These are phyloP conservation scores for Drosophila insularis DNA, from an alignment of 1,140 invertebrate species.

Conservation along the genomic window DNA sequence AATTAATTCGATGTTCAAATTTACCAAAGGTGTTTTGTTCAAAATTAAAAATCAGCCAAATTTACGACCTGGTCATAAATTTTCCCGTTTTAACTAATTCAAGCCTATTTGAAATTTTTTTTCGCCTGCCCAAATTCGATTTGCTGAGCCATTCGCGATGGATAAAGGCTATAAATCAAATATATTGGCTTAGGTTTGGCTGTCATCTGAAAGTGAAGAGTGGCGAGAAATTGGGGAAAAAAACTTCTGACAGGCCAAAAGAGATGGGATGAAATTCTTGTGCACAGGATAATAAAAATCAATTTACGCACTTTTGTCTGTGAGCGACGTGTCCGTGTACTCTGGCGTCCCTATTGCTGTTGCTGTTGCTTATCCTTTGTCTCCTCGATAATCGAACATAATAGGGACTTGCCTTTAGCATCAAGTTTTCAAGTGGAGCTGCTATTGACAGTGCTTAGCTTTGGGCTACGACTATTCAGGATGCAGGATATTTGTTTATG, in stretches of 20 bases:
- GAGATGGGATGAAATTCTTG: slow-evolving; percentile 30
- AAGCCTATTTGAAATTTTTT: neutral
- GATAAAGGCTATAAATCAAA: slow-evolving; percentile 61
- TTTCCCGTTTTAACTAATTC: neutral
- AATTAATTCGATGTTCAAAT: slow-evolving; percentile 50
- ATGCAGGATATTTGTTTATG: slow-evolving; percentile 33
- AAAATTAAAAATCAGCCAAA: slow-evolving; percentile 11
- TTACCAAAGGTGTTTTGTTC: slow-evolving; percentile 30
- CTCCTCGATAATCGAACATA: slow-evolving; percentile 42
- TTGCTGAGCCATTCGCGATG: slow-evolving; percentile 2
- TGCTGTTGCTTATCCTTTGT: slow-evolving; percentile 40
- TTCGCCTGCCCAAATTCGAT: neutral
- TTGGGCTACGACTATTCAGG: slow-evolving; percentile 30
- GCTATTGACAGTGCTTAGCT: slow-evolving; percentile 44
- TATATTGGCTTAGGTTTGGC: slow-evolving; percentile 50
- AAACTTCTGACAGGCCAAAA: slow-evolving; percentile 48
- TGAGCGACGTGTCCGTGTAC: slow-evolving; percentile 24
- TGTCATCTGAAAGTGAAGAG: slow-evolving; percentile 18
- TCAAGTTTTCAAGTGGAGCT: slow-evolving; percentile 4
- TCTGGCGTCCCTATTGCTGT: slow-evolving; percentile 5
- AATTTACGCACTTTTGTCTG: slow-evolving; percentile 61
- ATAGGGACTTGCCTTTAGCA: slow-evolving; percentile 26
- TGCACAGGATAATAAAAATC: slow-evolving; percentile 68
- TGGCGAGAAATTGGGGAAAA: slow-evolving; percentile 18
- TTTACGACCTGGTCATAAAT: slow-evolving; percentile 34